Conservation (phyloP, 2,113 vertebrate genomes). For the Aptenodytes patagonicus region DNA sequence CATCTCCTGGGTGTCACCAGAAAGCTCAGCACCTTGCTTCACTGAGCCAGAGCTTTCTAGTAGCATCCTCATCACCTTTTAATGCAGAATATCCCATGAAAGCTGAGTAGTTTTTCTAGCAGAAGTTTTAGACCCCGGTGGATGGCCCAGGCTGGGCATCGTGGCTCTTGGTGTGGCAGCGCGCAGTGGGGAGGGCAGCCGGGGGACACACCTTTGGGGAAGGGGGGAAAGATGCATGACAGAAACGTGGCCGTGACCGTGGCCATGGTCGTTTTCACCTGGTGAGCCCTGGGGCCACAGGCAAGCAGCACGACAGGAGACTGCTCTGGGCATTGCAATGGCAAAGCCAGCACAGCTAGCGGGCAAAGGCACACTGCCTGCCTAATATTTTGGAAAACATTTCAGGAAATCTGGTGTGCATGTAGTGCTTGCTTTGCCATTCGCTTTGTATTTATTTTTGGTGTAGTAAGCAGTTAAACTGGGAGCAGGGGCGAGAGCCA, state of each 20-base stretch:
- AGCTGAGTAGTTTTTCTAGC: neutral
- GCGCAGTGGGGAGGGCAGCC: accelerated
- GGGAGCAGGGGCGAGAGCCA: neutral
- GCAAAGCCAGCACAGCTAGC: neutral
- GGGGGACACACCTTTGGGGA: neutral
- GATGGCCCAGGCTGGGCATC: neutral
- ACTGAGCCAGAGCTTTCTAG: neutral
- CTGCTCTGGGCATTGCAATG: neutral
- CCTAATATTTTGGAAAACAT: neutral
- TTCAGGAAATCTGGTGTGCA: neutral
- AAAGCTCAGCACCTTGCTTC: neutral
- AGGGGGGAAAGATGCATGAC: too few species aligned
- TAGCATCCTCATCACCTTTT: neutral
- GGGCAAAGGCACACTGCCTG: neutral
- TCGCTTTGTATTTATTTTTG: neutral
- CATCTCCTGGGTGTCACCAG: neutral
- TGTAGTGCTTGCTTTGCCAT: neutral
- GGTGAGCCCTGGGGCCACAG: neutral
- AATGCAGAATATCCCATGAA: neutral
- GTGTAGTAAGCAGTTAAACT: neutral
- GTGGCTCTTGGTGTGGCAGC: neutral
- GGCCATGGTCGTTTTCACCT: neutral
- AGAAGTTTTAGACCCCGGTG: neutral
- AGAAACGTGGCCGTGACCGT: neutral
- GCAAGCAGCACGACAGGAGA: neutral